Evolutionary conservation across 2,113 vertebrate species (phyloP), one percentile per base, ranked within the genome.

Genomic region (Patagioenas fasciata): DNA sequence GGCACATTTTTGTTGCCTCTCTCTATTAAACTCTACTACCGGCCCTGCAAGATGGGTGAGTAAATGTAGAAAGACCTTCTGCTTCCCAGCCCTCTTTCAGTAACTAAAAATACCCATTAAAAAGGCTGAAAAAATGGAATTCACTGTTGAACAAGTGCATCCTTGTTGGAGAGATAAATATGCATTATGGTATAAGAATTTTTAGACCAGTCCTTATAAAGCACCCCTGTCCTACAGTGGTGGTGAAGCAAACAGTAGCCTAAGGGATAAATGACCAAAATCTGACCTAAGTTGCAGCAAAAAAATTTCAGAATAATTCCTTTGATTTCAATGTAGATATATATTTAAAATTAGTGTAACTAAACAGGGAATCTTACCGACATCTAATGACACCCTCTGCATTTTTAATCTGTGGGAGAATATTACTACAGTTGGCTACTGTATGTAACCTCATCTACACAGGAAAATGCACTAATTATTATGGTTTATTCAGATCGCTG

Each of bases 391-490:
- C 57, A 72, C 70, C n/a, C 38, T 90, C 70, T 92, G 81, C 65
- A 61, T 88, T 93, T 86, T 89, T 92, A 79, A 91, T 92, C 73
- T 89, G 66, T 84, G 90, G 54, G 57, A 95, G 54, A 90, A 85
- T 54, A 58, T 58, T 91, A 65, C 82, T 79, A 21, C 82, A 85
- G 62, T 85, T 94, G 85, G 67, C 66, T 77, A 73, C 85, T 95
- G 78, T 77, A 90, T 31, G 42, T 80, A 96, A 95, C 60, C 61
- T 93, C 71, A 77, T 84, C 77, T 86, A 87, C 85, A 81, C 48
- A 93, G 92, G 70, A 83, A 95, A 93, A 94, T 56, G 53, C 32
- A 83, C 70, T 96, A 93, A 96, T 95, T 70, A 96, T 73, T 93
- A 91, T 1, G 13, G 79, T 95, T 96, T 84, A 93, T 96, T 96